Percentiles rank a stretch among this genome's conserved stretches.
phyloP scores from a whole-genome alignment of 1,140 invertebrate species.

The Dufourea novaeangliae region DNA sequence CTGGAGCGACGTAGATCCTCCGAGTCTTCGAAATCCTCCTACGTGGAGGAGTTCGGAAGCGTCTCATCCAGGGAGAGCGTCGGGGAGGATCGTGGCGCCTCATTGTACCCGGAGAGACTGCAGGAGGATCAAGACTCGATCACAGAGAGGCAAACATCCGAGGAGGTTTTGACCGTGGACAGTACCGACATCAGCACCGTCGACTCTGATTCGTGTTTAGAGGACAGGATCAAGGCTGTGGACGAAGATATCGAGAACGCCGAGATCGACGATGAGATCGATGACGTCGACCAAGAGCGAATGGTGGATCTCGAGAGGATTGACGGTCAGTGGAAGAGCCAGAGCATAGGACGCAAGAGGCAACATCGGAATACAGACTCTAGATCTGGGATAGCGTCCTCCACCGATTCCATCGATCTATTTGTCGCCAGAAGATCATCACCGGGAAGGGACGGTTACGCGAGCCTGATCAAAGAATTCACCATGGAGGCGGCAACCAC shows the following conservation, averaged over 20 bases:
- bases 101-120: neutral
- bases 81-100: conserved; percentile 45
- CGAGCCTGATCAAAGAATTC: conserved; percentile 73
- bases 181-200: conserved; percentile 70
- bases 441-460: conserved; percentile 72
- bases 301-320: neutral
- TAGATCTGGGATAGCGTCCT: neutral
- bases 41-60: conserved; percentile 75
- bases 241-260: conserved; percentile 69
- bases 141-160: conserved; percentile 20
- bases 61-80: conserved; percentile 72
- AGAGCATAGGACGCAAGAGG: neutral
- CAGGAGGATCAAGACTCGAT: neutral
- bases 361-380: neutral
- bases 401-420: conserved; percentile 14
- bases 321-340: neutral
- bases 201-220: conserved; percentile 74
- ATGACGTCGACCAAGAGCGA: neutral
- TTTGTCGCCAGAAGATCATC: neutral
- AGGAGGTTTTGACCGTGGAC: conserved; percentile 49
- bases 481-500: conserved; percentile 70
- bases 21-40: conserved; percentile 76
- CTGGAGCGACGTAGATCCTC: conserved; percentile 71
- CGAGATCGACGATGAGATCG: neutral
- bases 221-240: conserved; percentile 70